Percentiles rank a stretch among this genome's conserved stretches.
These are phyloP conservation scores for Ptychodera flava DNA, from an alignment of 35 echinoderm and acorn worm species.

Conservation along the genomic window DNA sequence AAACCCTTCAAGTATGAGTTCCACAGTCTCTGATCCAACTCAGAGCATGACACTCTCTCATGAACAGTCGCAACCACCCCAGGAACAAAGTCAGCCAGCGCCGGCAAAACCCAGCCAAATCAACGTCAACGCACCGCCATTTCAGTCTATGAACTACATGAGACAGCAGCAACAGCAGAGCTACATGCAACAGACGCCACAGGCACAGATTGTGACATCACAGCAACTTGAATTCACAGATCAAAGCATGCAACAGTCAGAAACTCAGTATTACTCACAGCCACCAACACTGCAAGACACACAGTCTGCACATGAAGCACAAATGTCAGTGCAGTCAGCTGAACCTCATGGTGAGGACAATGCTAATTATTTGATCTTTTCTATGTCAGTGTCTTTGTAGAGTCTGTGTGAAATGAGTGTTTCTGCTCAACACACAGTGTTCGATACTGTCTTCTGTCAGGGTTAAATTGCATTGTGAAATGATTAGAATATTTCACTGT, in stretches of 20 bases:
- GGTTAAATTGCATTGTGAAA: too few relatives aligned
- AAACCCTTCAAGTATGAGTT: not conserved
- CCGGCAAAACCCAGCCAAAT: not conserved
- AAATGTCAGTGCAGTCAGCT: not conserved
- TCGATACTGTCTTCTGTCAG: too few relatives aligned
- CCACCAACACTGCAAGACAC: not conserved
- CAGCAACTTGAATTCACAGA: not conserved
- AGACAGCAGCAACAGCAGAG: not conserved
- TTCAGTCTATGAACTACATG: not conserved
- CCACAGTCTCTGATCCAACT: not conserved
- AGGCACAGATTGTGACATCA: not conserved
- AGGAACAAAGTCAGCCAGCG: not conserved
- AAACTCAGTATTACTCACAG: not conserved
- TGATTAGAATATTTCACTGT: too few relatives aligned
- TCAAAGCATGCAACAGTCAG: not conserved
- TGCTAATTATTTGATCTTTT: too few relatives aligned
- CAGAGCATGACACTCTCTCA: not conserved
- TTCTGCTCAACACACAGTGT: too few relatives aligned
- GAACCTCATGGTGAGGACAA: not conserved
- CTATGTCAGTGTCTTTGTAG: too few relatives aligned
- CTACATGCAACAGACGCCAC: not conserved
- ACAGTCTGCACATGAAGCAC: not conserved
- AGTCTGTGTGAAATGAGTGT: too few relatives aligned
- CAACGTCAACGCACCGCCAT: not conserved
- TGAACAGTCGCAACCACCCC: not conserved